Base-by-base conservation (phyloP, 2,888 invertebrate genomes). In the Bombylius discolor region DNA sequence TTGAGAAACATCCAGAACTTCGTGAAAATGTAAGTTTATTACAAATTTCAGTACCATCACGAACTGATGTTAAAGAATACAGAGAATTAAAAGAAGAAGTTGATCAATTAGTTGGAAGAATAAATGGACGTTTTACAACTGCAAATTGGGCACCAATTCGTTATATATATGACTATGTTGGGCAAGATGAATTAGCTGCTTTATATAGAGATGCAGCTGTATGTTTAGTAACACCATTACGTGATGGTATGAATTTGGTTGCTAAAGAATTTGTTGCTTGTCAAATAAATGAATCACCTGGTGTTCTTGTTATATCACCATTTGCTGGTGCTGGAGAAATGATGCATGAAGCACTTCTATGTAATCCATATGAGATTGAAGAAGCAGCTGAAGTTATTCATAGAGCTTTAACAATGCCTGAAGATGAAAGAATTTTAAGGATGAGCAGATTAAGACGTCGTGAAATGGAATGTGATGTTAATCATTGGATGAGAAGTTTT, bases 241-340 rank as follows among this genome's bases (percentile, higher is more conserved):
- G 93, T 53, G 92, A 92, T 66, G 91, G 90, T 52, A 93, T 93
- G 92, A 93, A 93, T 73, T 78, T 93, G 54, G 92, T 93, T 0
- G 92, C 92, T 8, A 93, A 93, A 70, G 93, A 93, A 71, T 93
- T 90, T 68, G 92, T 92, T 1, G 93, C 93, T 3, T 92, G 92
- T 67, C 91, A 93, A 73, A 90, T 91, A 44, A 90, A 90, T 65
- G 81, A 81, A 33, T 84, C 87, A 0, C 90, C 87, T 0, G 93
- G 93, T 4, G 92, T 93, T 1, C 74, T 93, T 45, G 87, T 93
- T 52, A 84, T 93, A 9, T 92, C 92, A 0, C 92, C 92, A 0
- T 93, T 93, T 68, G 92, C 93, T 56, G 93, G 93, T 1, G 92
- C 93, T 7, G 91, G 91, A 1, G 91, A 92, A 72, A 91, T 89